These are phyloP conservation scores for Sminthopsis crassicaudata DNA, from an alignment of 2,113 vertebrate species.

Conservation along the genomic window DNA sequence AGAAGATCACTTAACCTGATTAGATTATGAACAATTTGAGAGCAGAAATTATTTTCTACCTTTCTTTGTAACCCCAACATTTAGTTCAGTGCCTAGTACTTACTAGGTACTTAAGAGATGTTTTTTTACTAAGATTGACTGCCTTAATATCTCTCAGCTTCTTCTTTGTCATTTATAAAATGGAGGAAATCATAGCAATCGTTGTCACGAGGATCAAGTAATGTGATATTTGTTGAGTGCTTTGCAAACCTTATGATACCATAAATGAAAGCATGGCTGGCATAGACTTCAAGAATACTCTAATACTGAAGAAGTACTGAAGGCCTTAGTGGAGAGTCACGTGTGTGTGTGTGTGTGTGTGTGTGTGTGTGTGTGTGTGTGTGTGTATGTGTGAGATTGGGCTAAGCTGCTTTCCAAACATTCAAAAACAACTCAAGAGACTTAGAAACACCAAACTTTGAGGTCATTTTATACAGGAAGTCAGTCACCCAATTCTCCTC, in stretches of 20 bases:
- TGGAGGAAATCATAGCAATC: background rate
- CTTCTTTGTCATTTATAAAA: background rate
- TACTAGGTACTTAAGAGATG: background rate
- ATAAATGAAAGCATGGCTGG: background rate
- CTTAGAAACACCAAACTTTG: constrained; percentile 32
- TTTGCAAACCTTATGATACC: background rate
- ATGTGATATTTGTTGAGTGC: background rate
- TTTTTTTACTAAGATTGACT: background rate
- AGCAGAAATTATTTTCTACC: background rate
- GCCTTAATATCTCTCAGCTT: background rate
- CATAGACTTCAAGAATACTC: background rate
- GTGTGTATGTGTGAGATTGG: no score
- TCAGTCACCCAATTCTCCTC: background rate
- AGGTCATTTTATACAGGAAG: background rate
- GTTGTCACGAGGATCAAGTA: background rate
- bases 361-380: no score
- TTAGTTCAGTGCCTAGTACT: background rate
- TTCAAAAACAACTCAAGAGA: constrained; percentile 13
- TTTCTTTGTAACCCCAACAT: background rate
- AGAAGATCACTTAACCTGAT: background rate
- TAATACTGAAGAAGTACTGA: background rate
- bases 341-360: no score
- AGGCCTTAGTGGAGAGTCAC: background rate
- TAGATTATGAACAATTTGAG: background rate
- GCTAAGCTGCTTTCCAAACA: background rate